These are phyloP conservation scores for Gallinago solitaria DNA, from an alignment of 2,797 vertebrate species.

Conservation along the genomic window DNA sequence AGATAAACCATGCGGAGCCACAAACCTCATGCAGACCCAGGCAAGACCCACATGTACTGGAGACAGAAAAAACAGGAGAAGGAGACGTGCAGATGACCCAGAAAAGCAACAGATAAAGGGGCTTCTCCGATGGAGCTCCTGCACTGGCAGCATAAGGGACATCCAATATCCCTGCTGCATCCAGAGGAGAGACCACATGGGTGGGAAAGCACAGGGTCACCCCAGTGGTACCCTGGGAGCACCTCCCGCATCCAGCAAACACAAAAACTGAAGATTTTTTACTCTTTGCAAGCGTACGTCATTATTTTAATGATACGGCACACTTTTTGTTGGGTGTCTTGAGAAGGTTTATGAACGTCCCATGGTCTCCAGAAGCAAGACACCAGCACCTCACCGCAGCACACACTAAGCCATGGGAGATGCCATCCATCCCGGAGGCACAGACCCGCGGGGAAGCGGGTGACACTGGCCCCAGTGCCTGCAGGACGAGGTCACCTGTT, in stretches of 20 bases:
- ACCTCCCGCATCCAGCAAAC: not conserved
- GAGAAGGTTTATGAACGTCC: rapidly evolving
- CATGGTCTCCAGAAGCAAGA: not conserved
- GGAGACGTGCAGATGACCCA: not conserved
- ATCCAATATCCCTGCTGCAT: not conserved
- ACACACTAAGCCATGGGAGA: not conserved
- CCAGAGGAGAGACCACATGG: not conserved
- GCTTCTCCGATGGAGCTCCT: rapidly evolving
- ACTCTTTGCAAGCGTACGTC: not conserved
- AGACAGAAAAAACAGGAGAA: not conserved
- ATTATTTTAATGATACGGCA: rapidly evolving
- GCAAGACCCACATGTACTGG: not conserved
- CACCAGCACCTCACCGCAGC: not conserved
- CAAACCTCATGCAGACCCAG: not conserved
- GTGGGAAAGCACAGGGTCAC: not conserved
- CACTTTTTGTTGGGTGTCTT: not conserved
- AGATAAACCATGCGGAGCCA: not conserved
- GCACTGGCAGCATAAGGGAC: not conserved
- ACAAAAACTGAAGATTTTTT: not conserved
- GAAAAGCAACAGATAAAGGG: not conserved
- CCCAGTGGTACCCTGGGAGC: not conserved
- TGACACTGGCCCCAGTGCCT: rapidly evolving
- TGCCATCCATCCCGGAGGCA: not conserved
- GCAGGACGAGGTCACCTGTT: not conserved
- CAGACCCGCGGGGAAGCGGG: rapidly evolving